Conservation (phyloP, 2,113 vertebrate genomes). For the Malaclemys terrapin region DNA sequence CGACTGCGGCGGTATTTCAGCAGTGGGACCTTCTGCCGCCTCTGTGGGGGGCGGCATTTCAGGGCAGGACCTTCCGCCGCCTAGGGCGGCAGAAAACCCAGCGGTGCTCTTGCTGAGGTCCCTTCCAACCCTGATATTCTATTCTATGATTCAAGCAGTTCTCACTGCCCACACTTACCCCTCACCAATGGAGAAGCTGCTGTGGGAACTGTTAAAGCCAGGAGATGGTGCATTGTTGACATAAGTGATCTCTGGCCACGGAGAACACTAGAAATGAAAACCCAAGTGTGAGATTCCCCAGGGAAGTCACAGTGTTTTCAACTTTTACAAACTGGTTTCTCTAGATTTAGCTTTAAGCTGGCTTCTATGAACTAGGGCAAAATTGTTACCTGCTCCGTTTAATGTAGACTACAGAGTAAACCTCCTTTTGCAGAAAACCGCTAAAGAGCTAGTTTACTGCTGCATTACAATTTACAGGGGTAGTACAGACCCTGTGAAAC, state of each 20-base stretch:
- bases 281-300: neutral
- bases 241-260: constrained; percentile 95
- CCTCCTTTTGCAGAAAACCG: neutral
- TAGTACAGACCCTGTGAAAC: accelerated
- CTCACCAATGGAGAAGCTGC: constrained; percentile 91
- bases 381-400: accelerated
- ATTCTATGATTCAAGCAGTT: neutral
- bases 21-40: too few relatives aligned
- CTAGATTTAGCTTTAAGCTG: neutral
- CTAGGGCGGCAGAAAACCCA: too few relatives aligned
- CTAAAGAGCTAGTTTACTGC: neutral
- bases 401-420: neutral
- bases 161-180: constrained; percentile 81
- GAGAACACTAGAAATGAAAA: constrained; percentile 88
- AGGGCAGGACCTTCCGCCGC: too few relatives aligned
- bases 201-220: constrained; percentile 92
- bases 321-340: too few relatives aligned
- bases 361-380: neutral
- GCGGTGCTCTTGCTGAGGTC: too few relatives aligned
- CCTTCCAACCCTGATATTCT: too few relatives aligned
- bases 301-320: neutral
- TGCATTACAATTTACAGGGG: neutral
- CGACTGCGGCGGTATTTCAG: too few relatives aligned
- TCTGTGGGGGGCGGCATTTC: too few relatives aligned
- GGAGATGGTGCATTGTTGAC: constrained; percentile 93